Percentiles rank a stretch among this genome's conserved stretches.
Conservation (phyloP, 2,797 vertebrate species). For the Sitta carolinensis region DNA sequence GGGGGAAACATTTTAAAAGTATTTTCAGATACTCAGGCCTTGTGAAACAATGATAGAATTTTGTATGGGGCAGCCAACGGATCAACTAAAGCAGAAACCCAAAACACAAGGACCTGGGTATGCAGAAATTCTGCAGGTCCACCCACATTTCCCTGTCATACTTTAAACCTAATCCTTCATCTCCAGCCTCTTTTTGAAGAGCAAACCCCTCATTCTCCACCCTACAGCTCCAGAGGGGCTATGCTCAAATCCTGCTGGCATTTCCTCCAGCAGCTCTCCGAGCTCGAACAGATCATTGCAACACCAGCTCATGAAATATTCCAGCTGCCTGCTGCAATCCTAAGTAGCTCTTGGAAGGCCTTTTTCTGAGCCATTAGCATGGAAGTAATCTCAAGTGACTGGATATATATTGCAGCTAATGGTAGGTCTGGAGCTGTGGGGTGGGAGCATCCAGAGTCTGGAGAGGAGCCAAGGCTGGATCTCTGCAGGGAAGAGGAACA, state of each 20-base stretch:
- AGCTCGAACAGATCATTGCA: neutral
- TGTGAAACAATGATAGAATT: neutral
- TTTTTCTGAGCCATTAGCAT: conserved; percentile 30
- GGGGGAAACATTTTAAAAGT: neutral
- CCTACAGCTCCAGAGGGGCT: neutral
- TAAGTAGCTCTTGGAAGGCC: conserved; percentile 7
- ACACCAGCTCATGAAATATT: conserved; percentile 4
- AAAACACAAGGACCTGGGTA: neutral
- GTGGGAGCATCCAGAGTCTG: conserved; percentile 8
- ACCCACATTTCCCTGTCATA: neutral
- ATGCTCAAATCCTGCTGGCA: neutral
- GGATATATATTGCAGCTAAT: conserved; percentile 26
- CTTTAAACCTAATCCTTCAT: neutral
- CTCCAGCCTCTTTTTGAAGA: neutral
- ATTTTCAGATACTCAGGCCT: neutral
- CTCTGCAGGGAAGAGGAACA: neutral
- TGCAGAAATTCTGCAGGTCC: neutral
- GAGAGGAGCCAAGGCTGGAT: conserved; percentile 47
- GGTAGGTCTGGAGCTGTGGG: neutral
- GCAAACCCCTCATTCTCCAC: neutral
- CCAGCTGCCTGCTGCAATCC: conserved; percentile 8
- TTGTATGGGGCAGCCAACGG: neutral
- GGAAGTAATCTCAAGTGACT: conserved; percentile 55
- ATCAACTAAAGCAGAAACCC: neutral
- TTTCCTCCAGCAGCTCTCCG: conserved; percentile 19